Conservation (phyloP, 2,113 vertebrate species). For the Chaetorhynchus papuensis region DNA sequence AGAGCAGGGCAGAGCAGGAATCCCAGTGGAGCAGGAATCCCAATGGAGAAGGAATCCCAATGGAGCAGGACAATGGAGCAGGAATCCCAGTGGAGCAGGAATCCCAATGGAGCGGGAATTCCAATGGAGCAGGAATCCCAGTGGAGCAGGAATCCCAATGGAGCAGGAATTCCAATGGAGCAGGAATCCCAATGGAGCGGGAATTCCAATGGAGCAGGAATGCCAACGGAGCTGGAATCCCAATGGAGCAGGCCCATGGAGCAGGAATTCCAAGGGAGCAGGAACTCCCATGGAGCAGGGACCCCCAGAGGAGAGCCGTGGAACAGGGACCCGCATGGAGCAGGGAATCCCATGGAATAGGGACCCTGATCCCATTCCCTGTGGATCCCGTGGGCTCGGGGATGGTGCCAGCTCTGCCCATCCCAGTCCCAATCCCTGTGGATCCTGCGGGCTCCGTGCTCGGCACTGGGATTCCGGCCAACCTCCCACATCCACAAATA, state of each 20-base stretch:
- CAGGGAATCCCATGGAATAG: neutral
- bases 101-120: too few species aligned
- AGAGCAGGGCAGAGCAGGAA: neutral
- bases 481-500: neutral
- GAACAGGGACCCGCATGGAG: neutral
- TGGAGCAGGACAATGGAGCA: neutral
- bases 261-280: too few species aligned
- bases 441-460: neutral
- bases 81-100: neutral
- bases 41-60: too few species aligned
- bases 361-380: neutral
- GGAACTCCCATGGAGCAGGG: too few species aligned
- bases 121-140: neutral
- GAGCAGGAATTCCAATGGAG: too few species aligned
- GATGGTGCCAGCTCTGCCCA: neutral
- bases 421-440: rapidly evolving
- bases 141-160: too few species aligned
- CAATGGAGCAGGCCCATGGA: neutral
- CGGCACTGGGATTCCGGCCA: neutral
- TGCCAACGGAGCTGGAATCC: rapidly evolving
- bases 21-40: neutral
- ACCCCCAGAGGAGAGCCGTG: neutral
- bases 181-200: neutral
- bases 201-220: neutral
- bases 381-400: neutral